Evolutionary conservation across 2,888 invertebrate genomes (phyloP).

Genomic region (Nemapogon koenigi): DNA sequence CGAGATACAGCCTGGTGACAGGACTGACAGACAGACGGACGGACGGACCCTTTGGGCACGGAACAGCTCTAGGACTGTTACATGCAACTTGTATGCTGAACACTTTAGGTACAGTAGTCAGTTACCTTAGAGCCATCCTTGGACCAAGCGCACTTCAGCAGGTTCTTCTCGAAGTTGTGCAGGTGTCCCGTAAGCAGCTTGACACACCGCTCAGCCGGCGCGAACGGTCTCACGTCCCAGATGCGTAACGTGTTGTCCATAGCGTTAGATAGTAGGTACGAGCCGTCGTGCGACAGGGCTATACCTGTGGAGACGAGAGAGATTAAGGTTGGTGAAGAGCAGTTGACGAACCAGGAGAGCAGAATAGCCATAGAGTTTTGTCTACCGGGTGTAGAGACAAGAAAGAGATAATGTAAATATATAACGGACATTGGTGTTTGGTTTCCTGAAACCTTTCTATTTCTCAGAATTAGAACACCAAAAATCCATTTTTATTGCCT

Average conservation of each 20-base stretch:
- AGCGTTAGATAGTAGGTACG: slow-evolving; percentile 91
- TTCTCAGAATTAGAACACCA: too few species aligned
- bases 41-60: too few species aligned
- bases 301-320: slow-evolving; percentile 52
- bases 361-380: too few species aligned
- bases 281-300: slow-evolving; percentile 82
- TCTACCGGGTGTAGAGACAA: not conserved
- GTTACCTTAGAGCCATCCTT: slow-evolving; percentile 87
- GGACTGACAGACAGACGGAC: too few species aligned
- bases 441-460: too few species aligned
- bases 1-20: too few species aligned
- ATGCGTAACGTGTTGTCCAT: slow-evolving; percentile 97
- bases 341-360: too few species aligned
- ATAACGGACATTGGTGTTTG: not conserved
- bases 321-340: not conserved
- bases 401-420: not conserved
- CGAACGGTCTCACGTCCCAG: slow-evolving; percentile 97
- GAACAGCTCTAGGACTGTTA: too few species aligned
- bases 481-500: too few species aligned
- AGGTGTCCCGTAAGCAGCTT: slow-evolving; percentile 93
- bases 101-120: not conserved
- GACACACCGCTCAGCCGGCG: slow-evolving; percentile 90
- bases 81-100: slow-evolving; percentile 2
- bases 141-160: slow-evolving; percentile 93
- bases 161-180: slow-evolving; percentile 97